Evolutionary conservation across 2,888 invertebrate species (phyloP).

Genomic region (Podotricha telesiphe): DNA sequence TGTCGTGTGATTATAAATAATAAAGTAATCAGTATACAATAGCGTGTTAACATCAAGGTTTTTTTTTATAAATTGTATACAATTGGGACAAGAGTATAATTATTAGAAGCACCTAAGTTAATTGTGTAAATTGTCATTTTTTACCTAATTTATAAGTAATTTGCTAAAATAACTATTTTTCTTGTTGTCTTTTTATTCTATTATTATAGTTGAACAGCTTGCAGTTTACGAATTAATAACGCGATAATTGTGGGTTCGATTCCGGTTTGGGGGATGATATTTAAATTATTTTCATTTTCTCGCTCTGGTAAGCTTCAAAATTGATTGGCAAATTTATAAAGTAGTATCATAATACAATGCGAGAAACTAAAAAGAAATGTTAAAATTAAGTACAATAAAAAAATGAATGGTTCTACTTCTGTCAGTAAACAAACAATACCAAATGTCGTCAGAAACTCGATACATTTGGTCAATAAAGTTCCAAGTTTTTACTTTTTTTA

Average conservation of each 20-base stretch:
- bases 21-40: background rate
- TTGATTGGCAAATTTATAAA: too few species aligned
- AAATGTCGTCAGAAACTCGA: constrained; percentile 45
- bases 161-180: too few species aligned
- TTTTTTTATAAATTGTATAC: background rate
- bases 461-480: constrained; percentile 51
- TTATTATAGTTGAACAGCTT: too few species aligned
- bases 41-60: background rate
- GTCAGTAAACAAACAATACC: constrained; percentile 34
- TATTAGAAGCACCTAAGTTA: background rate
- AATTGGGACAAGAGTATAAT: constrained; percentile 6
- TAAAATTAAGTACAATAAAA: background rate
- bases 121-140: background rate
- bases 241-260: too few species aligned
- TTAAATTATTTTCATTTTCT: too few species aligned
- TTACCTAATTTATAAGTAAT: too few species aligned
- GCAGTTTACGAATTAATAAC: too few species aligned
- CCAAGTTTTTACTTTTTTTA: constrained; percentile 47
- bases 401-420: constrained; percentile 4
- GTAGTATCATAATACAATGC: too few species aligned
- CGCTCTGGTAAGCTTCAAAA: too few species aligned
- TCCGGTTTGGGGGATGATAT: too few species aligned
- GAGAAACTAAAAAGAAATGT: too few species aligned
- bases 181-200: too few species aligned
- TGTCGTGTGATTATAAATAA: background rate